Base-by-base conservation (phyloP, 2,797 vertebrate species). In the Acanthornis magna region DNA sequence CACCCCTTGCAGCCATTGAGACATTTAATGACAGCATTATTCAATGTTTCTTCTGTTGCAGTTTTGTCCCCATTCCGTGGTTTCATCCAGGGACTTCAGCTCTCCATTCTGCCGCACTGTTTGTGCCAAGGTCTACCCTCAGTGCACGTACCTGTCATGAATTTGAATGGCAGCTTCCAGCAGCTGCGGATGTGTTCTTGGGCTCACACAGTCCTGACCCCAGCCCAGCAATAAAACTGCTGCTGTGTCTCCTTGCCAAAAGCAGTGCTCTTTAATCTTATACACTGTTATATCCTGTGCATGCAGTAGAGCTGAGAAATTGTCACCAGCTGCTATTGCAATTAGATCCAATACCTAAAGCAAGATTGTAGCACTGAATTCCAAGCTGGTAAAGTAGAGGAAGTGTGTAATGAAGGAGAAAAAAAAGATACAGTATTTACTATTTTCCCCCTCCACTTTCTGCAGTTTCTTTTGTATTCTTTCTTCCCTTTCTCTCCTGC, bases 391-490 rank as follows among this genome's bases (percentile, higher is more conserved):
- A 36, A 74, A 77, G 25, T 9, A 53, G 36, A 66, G 36, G 16
- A 73, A 80, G 29, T 15, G 11, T 45, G 67, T n/a, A 61, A 16
- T 26, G 27, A 70, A 50, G 36, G 32, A 82, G 29, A 12, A 34
- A 85, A 90, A 66, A 53, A 7, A 3, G n/a, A 42, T 10, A 11
- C 16, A 60, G 2, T 68, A 10, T 58, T 74, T 32, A 26, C 14
- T 48, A 11, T 22, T 11, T 4, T 5, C 0, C 3, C 4, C 2
- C 10, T 30, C 8, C 15, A 16, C 54, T 82, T 71, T 0, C 13
- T 30, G 10, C 23, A 72, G 5, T n/a, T 93, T 14, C 12, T 51
- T 85, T 60, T 51, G 43, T 73, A 34, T 51, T 70, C 8, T 43
- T 13, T 82, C 13, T 54, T 47, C 4, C 34, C 3, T 91, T 78